Percentiles rank a stretch among this genome's conserved stretches.
phyloP scores from a whole-genome alignment of 2,888 invertebrate species.

The Macrosiphum euphorbiae region DNA sequence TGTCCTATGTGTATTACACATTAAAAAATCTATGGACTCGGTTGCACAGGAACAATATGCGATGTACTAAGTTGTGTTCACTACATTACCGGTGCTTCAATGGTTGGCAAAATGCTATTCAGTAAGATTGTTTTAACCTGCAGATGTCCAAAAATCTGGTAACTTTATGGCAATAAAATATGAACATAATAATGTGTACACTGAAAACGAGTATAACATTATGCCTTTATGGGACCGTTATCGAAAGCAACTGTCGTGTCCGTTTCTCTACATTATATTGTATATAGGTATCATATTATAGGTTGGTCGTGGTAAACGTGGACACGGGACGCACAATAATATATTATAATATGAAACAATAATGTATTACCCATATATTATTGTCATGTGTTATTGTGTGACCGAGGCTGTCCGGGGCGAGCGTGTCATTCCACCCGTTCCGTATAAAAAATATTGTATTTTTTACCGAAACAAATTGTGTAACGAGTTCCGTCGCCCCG shows the following conservation, averaged over 20 bases:
- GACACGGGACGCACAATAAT: not conserved
- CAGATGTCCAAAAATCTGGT: not conserved
- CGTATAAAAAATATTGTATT: not conserved
- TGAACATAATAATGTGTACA: not conserved
- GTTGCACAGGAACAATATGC: conserved; percentile 21
- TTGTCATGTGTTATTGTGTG: not conserved
- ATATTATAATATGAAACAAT: not conserved
- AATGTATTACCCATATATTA: not conserved
- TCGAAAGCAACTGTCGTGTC: not conserved
- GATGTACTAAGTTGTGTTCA: too few relatives aligned
- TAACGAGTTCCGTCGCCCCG: not conserved
- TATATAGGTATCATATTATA: not conserved
- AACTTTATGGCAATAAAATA: not conserved
- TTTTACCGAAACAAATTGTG: not conserved
- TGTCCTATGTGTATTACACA: not conserved
- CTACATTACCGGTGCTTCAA: not conserved
- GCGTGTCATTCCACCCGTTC: not conserved
- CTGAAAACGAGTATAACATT: not conserved
- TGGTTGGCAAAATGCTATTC: not conserved
- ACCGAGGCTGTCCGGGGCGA: not conserved
- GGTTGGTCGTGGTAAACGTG: not conserved
- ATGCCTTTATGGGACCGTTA: not conserved
- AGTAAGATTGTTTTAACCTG: not conserved
- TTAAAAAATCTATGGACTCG: conserved; percentile 28
- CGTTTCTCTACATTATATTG: not conserved